Percentiles rank a stretch among this genome's conserved stretches.
Conservation (phyloP, 2,888 invertebrate genomes). For the Salpingus planirostris region DNA sequence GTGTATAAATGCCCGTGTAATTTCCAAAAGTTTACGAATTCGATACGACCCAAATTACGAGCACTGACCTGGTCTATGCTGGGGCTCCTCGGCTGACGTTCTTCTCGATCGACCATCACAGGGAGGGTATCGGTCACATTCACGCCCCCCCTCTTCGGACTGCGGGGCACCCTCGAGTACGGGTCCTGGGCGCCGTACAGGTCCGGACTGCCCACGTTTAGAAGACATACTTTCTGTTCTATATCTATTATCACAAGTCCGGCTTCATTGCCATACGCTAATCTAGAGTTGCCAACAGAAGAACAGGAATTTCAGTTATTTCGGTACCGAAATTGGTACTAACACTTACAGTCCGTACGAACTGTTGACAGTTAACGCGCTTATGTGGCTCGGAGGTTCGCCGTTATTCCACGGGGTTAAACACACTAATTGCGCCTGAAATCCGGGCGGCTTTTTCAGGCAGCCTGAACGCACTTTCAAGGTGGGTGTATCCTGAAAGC, state of each 20-base stretch:
- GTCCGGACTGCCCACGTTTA: slow-evolving; percentile 83
- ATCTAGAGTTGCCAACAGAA: slow-evolving; percentile 54
- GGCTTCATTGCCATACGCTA: slow-evolving; percentile 96
- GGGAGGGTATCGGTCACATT: slow-evolving; percentile 41
- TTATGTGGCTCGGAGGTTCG: slow-evolving; percentile 75
- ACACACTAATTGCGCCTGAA: slow-evolving; percentile 93
- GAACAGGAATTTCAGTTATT: not conserved
- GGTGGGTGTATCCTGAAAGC: slow-evolving; percentile 26
- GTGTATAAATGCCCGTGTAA: no score
- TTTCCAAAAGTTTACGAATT: no score
- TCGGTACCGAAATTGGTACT: no score
- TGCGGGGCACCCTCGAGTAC: slow-evolving; percentile 56
- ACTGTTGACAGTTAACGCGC: slow-evolving; percentile 88
- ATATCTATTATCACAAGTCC: slow-evolving; percentile 93
- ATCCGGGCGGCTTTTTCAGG: slow-evolving; percentile 87
- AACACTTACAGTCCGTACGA: slow-evolving; percentile 90
- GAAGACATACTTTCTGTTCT: slow-evolving; percentile 79
- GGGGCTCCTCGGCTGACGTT: slow-evolving; percentile 65
- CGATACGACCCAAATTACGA: no score
- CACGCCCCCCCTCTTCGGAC: slow-evolving; percentile 38
- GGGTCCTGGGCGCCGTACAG: slow-evolving; percentile 85
- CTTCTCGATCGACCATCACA: slow-evolving; percentile 31
- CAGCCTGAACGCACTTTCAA: slow-evolving; percentile 65
- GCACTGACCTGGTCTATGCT: slow-evolving; percentile 79
- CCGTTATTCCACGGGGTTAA: slow-evolving; percentile 75